Conservation (phyloP, 2,113 vertebrate genomes). For the Cariama cristata region DNA sequence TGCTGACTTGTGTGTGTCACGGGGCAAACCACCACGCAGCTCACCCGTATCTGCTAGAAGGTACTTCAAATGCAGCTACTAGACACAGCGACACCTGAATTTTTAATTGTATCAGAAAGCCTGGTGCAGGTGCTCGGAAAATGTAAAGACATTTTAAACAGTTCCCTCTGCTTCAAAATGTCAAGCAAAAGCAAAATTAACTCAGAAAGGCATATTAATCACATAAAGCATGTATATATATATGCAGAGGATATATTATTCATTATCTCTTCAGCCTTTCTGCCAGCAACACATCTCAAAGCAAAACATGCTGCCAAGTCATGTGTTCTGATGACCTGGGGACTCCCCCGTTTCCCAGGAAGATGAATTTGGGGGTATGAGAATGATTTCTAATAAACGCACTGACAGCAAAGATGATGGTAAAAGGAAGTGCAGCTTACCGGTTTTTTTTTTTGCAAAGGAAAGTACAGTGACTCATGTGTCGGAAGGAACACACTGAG, state of each 20-base stretch:
- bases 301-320: constrained; percentile 25
- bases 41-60: neutral
- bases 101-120: neutral
- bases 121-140: neutral
- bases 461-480: constrained; percentile 57
- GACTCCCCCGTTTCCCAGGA: constrained; percentile 26
- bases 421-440: constrained; percentile 25
- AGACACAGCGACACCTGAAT: neutral
- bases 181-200: neutral
- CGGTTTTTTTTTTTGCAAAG: neutral
- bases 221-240: neutral
- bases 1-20: neutral
- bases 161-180: neutral
- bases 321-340: constrained; percentile 28
- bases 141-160: neutral
- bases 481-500: neutral
- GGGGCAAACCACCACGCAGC: neutral
- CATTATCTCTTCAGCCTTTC: neutral
- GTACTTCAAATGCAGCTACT: neutral
- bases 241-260: neutral
- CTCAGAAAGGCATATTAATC: neutral
- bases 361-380: constrained; percentile 12
- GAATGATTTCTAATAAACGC: constrained; percentile 38
- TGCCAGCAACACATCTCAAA: constrained; percentile 21
- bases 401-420: neutral